Evolutionary conservation across 2,888 invertebrate genomes (phyloP).

Genomic region (Morpho achilles): DNA sequence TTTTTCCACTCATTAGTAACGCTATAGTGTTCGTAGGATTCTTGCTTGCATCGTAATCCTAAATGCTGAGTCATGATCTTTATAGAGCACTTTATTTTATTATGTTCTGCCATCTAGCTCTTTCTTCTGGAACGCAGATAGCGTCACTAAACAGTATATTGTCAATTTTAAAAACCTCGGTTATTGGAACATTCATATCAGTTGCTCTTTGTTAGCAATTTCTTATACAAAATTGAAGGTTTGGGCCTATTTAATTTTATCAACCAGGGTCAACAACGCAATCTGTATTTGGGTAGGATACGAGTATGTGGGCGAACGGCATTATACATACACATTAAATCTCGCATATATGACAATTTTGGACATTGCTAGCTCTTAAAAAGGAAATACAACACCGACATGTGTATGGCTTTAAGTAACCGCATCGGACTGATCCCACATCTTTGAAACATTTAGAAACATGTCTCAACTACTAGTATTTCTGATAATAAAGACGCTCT

Average conservation of each 20-base stretch:
- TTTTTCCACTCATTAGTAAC: too few relatives aligned
- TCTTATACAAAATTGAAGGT: constrained; percentile 16
- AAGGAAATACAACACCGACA: constrained; percentile 43
- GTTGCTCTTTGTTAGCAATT: not conserved
- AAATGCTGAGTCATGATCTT: too few relatives aligned
- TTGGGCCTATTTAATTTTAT: constrained; percentile 34
- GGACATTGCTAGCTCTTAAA: constrained; percentile 51
- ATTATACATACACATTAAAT: constrained; percentile 32
- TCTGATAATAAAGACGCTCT: too few relatives aligned
- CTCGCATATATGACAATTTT: constrained; percentile 40
- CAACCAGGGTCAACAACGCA: constrained; percentile 46
- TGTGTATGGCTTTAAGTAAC: constrained; percentile 12
- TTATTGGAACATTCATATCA: not conserved
- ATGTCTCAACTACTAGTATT: too few relatives aligned
- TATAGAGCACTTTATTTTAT: too few relatives aligned
- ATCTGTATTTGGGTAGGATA: constrained; percentile 44
- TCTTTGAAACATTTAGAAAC: not conserved
- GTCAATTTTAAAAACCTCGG: too few relatives aligned
- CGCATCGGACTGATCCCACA: constrained; percentile 1
- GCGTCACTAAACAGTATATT: too few relatives aligned
- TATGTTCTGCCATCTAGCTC: too few relatives aligned
- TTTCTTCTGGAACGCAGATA: too few relatives aligned
- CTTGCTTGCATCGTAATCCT: too few relatives aligned
- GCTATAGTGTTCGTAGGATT: too few relatives aligned
- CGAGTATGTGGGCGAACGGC: constrained; percentile 60